These are phyloP conservation scores for Drosophila neonasuta DNA, from an alignment of 2,888 invertebrate species.

Conservation along the genomic window DNA sequence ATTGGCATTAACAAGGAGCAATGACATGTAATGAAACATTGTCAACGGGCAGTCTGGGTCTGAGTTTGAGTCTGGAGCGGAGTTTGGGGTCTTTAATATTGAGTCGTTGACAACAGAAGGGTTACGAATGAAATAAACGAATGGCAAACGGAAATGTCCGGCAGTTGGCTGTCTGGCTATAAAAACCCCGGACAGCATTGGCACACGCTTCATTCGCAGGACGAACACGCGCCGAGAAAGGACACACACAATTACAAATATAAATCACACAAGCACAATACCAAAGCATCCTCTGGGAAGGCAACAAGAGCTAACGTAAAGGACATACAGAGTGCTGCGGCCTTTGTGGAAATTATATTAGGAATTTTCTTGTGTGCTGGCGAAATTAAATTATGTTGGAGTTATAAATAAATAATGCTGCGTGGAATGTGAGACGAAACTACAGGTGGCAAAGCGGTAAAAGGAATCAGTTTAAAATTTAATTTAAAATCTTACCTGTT, in stretches of 20 bases:
- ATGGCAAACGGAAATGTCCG: constrained; percentile 17
- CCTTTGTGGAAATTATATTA: constrained; percentile 23
- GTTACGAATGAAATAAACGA: constrained; percentile 19
- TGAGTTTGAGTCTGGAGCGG: neutral
- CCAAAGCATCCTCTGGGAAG: constrained; percentile 23
- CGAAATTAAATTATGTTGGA: constrained; percentile 42
- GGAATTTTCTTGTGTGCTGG: constrained; percentile 18
- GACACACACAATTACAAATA: constrained; percentile 21
- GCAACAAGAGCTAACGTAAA: constrained; percentile 7
- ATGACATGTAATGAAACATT: constrained; percentile 63
- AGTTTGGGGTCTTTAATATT: constrained; percentile 4
- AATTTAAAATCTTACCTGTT: constrained; percentile 23
- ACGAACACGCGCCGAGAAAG: constrained; percentile 41
- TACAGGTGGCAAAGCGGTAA: constrained; percentile 19
- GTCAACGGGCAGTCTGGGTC: constrained; percentile 32
- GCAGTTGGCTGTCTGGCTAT: constrained; percentile 47
- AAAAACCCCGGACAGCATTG: constrained; percentile 60
- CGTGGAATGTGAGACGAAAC: constrained; percentile 7
- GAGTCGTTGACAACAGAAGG: constrained; percentile 24
- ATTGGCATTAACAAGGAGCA: constrained; percentile 67
- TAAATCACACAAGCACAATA: constrained; percentile 24
- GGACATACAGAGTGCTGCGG: neutral
- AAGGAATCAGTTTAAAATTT: constrained; percentile 15
- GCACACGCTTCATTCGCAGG: constrained; percentile 64
- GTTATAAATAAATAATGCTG: constrained; percentile 44